phyloP scores from a whole-genome alignment of 2,888 invertebrate genomes.

The Patella depressa region DNA sequence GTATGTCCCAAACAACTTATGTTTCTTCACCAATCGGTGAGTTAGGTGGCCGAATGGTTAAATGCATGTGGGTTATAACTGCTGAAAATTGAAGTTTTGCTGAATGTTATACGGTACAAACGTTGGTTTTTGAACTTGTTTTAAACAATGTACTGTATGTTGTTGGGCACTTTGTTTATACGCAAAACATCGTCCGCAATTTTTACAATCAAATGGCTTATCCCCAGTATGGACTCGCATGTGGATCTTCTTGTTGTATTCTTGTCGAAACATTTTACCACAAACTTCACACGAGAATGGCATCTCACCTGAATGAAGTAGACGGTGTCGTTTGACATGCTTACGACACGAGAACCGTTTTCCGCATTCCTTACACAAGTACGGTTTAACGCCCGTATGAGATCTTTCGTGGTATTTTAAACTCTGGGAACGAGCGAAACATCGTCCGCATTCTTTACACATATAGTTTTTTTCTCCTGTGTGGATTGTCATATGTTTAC shows the following conservation, averaged over 20 bases:
- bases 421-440: constrained; percentile 2
- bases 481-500: constrained; percentile 10
- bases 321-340: constrained; percentile 10
- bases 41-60: too few relatives aligned
- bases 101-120: background rate
- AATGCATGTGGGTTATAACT: too few relatives aligned
- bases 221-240: constrained; percentile 11
- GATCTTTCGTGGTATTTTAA: constrained; percentile 9
- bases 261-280: background rate
- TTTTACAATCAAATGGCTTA: background rate
- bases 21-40: too few relatives aligned
- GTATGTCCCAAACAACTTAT: too few relatives aligned
- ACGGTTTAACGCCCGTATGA: constrained; percentile 7
- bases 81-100: background rate
- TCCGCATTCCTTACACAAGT: constrained; percentile 6
- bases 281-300: background rate
- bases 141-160: background rate
- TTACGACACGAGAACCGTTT: background rate
- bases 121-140: background rate
- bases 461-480: constrained; percentile 12
- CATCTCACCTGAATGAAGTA: background rate
- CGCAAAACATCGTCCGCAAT: background rate
- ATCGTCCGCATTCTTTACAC: background rate
- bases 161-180: background rate
- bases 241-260: constrained; percentile 9